Evolutionary conservation across 2,888 invertebrate species (phyloP), one percentile per base, ranked within the genome.

Genomic region (Luperina nickerlii): DNA sequence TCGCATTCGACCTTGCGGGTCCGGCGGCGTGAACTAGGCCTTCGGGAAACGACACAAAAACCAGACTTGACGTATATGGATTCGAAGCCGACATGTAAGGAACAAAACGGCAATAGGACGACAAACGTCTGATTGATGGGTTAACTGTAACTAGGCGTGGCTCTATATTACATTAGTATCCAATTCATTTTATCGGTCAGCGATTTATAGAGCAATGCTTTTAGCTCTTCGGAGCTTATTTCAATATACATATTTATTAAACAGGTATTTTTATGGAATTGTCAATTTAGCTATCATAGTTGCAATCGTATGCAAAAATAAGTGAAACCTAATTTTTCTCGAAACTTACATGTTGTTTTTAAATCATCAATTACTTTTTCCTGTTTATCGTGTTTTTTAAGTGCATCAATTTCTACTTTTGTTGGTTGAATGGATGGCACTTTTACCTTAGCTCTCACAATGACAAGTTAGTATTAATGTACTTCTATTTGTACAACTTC

Each of bases 41-140:
- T 93, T 92, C 94, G 95, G 95, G 94, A 95, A 95, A 93, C 89
- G 92, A 90, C 76, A 94, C 92, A 96, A 96, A 96, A 96, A 96
- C 92, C 91, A 83, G 94, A 90, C 92, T 91, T 86, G 90, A 92
- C 96, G 85, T 95, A 95, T 94, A 96, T 92, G 96, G 96, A 88
- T 91, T 89, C 83, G 87, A 86, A 87, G 89, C 75, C 88, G 89
- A 91, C 92, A 83, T 90, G 92, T 91, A 92, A 91, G 94, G 93
- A 86, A 92, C 92, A 93, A 91, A 91, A 91, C 92, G 89, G 92
- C 93, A 91, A 93, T 92, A 91, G 91, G 90, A 90, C 91, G 88
- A 90, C 90, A 91, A 92, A 90, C 91, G 89, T 87, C 92, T 94
- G 96, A 95, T 95, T 93, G 95, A 95, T 95, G 90, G 94, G 86